Base-by-base conservation (phyloP, 2,113 vertebrate species). In the Silurus meridionalis region DNA sequence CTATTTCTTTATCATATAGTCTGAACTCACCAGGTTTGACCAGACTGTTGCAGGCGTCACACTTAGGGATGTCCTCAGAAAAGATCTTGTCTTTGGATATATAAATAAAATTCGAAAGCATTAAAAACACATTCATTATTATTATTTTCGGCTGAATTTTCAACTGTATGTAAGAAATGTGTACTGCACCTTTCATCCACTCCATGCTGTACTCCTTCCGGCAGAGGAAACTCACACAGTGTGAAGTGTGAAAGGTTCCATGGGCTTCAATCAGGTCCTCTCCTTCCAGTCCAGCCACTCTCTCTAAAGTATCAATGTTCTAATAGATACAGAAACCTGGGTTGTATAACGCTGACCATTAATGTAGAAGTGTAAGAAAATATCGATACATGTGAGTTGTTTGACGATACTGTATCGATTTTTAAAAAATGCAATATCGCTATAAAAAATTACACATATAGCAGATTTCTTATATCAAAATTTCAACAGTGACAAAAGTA, bases 251-350 rank as follows among this genome's bases (percentile, higher is more conserved):
- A 92, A 98, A 98, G 0, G 97, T 97, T 85, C 97, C 97, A 0
- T 98, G 97, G 69, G 97, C 97, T 89, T 98, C 97, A 13, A 98
- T 95, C 63, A 99, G 91, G 87, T 97, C 95, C 0, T 96, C 95
- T 0, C 94, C 92, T 50, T 94, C 90, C 9, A 98, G 92, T 10
- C 97, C 97, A 0, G 96, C 97, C 69, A 97, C 96, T 0, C 97
- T 94, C 88, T 98, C 97, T 92, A 98, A 89, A 0, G 97, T 97
- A 93, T 99, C 97, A 0, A 98, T 97, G 87, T 98, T 99, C 97
- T 99, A 87, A 28, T 0, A 46, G 58, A 87, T 69, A 83, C 21
- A 85, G 58, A 87, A 52, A 25, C 25, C 21, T 21, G n/a, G 55
- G 21, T 28, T n/a, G 85, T 52, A 5, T 15, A 2, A 84, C 4